A percentile compares a stretch with the other conserved stretches of the same genome.
Conservation (phyloP, 2,113 vertebrate species). For the Channa maculata region DNA sequence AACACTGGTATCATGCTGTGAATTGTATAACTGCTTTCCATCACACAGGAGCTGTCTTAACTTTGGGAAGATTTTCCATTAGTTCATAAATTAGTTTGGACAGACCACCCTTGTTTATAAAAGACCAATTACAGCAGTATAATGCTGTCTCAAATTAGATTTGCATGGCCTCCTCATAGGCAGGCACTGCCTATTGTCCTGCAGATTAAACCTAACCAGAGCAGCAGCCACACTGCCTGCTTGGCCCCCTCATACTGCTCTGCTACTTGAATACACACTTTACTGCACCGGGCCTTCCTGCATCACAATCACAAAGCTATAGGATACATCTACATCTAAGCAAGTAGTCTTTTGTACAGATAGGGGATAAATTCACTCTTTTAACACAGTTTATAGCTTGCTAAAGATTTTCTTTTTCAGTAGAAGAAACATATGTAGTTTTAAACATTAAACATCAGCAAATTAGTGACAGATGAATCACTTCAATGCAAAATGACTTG, state of each 20-base stretch:
- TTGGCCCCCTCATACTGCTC: constrained; percentile 1
- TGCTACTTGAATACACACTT: background rate
- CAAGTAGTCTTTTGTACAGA: background rate
- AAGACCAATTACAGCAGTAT: constrained; percentile 68
- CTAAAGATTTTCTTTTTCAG: too few relatives aligned
- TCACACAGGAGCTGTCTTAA: constrained; percentile 8
- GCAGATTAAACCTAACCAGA: constrained; percentile 58
- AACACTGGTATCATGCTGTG: background rate
- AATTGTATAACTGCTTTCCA: too few relatives aligned
- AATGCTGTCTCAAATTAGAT: constrained; percentile 72
- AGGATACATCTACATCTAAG: too few relatives aligned
- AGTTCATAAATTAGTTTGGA: constrained; percentile 66
- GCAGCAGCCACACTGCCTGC: background rate
- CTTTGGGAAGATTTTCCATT: constrained; percentile 15
- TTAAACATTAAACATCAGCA: too few relatives aligned
- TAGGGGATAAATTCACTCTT: background rate
- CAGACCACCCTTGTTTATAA: constrained; percentile 58
- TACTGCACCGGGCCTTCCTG: background rate
- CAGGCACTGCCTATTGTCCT: constrained; percentile 51
- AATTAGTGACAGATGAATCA: too few relatives aligned
- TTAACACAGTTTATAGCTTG: too few relatives aligned
- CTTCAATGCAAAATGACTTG: too few relatives aligned
- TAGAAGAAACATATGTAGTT: too few relatives aligned
- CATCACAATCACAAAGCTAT: background rate
- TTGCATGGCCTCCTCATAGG: constrained; percentile 50